Conservation (phyloP, 2,113 vertebrate species). For the Trachemys scripta region DNA sequence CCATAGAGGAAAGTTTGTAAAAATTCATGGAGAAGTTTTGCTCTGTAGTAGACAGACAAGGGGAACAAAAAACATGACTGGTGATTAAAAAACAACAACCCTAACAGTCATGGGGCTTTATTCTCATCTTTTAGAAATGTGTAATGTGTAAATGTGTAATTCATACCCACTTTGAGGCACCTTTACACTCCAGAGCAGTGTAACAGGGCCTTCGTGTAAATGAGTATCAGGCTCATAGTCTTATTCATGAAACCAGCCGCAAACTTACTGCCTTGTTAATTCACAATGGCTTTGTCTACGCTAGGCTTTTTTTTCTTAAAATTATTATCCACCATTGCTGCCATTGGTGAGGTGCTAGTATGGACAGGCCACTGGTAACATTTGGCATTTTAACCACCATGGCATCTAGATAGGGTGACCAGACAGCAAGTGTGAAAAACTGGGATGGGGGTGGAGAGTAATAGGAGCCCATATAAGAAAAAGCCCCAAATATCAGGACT, state of each 20-base stretch:
- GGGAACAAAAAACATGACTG: not conserved
- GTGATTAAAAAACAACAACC: not conserved
- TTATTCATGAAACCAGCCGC: not conserved
- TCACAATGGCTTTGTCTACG: not conserved
- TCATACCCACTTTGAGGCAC: not conserved
- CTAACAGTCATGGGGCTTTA: not conserved
- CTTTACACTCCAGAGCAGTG: not conserved
- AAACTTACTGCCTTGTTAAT: not conserved
- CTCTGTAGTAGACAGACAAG: not conserved
- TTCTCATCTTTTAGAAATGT: not conserved
- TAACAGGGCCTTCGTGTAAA: not conserved
- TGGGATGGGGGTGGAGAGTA: too few relatives aligned
- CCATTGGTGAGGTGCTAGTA: too few relatives aligned
- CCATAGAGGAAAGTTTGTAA: not conserved
- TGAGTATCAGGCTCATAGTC: not conserved
- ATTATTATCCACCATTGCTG: not conserved
- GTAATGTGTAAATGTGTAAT: too few relatives aligned
- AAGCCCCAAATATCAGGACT: too few relatives aligned
- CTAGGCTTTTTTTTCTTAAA: not conserved
- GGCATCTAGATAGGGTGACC: not conserved
- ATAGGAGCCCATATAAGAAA: too few relatives aligned
- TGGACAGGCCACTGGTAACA: not conserved
- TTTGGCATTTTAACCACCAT: not conserved
- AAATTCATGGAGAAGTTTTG: not conserved
- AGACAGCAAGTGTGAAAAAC: too few relatives aligned